Evolutionary conservation across 2,888 invertebrate genomes (phyloP).

Genomic region (Neoascia interrupta): DNA sequence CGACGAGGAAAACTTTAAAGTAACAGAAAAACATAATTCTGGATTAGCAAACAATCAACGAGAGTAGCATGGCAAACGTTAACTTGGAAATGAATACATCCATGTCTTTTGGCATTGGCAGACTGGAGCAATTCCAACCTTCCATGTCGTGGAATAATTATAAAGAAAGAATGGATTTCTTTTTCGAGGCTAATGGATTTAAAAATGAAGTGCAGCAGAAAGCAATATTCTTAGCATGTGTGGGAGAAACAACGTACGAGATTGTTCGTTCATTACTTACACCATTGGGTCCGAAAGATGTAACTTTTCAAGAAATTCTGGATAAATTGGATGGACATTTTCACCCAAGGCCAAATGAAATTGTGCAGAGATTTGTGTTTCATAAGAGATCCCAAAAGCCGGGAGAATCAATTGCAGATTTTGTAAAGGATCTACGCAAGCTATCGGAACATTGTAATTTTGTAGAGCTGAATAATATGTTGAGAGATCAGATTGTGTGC

Average conservation of each 20-base stretch:
- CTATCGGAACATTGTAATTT: conserved; percentile 14
- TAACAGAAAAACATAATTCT: neutral
- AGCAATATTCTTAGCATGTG: conserved; percentile 18
- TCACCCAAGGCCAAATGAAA: conserved; percentile 20
- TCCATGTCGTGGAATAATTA: too few relatives aligned
- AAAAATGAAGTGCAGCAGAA: neutral
- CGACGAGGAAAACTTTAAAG: neutral
- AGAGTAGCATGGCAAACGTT: neutral
- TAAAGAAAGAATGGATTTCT: neutral
- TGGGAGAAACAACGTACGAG: conserved; percentile 19
- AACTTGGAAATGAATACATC: neutral
- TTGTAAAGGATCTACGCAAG: conserved; percentile 12
- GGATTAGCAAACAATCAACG: neutral
- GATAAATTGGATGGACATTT: conserved; percentile 22
- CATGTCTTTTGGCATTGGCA: neutral
- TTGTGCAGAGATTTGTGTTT: conserved; percentile 1
- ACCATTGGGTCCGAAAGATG: conserved; percentile 17
- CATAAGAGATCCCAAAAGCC: conserved; percentile 11
- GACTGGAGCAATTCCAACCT: neutral
- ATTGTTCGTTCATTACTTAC: conserved; percentile 10
- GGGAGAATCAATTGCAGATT: conserved; percentile 21
- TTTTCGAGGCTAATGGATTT: neutral
- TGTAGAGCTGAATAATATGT: conserved; percentile 7
- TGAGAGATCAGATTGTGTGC: conserved; percentile 19
- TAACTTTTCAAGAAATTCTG: conserved; percentile 9